Evolutionary conservation across 1,140 invertebrate genomes (phyloP).

Genomic region (Temnothorax curvispinosus): DNA sequence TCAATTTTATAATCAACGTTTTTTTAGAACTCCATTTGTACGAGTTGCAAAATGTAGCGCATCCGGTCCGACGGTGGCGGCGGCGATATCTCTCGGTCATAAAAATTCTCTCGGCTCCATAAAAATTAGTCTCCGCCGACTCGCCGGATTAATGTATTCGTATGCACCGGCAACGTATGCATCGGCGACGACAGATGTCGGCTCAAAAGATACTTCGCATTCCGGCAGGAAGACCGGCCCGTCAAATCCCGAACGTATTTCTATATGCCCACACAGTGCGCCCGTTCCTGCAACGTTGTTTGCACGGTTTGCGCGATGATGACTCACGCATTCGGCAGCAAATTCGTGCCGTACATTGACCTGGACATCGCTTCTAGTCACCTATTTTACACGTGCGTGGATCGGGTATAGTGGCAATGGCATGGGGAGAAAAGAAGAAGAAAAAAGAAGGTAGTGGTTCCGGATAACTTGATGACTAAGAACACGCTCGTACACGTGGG

Average conservation of each 20-base stretch:
- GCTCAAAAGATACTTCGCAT: constrained; percentile 62
- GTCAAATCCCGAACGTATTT: not conserved
- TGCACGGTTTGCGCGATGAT: constrained; percentile 12
- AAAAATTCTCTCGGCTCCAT: not conserved
- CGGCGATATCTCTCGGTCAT: not conserved
- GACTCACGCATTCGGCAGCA: constrained; percentile 63
- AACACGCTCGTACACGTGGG: constrained; percentile 60
- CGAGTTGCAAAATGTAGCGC: not conserved
- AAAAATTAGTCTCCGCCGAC: constrained; percentile 32
- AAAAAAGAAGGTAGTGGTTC: constrained; percentile 7
- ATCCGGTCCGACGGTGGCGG: not conserved
- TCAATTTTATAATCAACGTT: not conserved
- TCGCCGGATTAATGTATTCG: constrained; percentile 46
- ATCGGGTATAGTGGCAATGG: constrained; percentile 17
- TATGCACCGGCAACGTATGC: constrained; percentile 19
- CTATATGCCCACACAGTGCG: constrained; percentile 13
- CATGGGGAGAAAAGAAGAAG: not conserved
- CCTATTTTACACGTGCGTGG: constrained; percentile 60
- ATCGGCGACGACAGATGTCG: constrained; percentile 23
- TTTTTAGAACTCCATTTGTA: not conserved
- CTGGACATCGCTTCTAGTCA: constrained; percentile 61
- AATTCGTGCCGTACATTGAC: constrained; percentile 66
- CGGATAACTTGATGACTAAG: constrained; percentile 66
- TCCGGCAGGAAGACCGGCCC: constrained; percentile 14
- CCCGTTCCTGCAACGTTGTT: constrained; percentile 1